Percentiles rank a stretch among this genome's conserved stretches.
phyloP scores from a whole-genome alignment of 2,797 vertebrate species.

The Alectoris magna region DNA sequence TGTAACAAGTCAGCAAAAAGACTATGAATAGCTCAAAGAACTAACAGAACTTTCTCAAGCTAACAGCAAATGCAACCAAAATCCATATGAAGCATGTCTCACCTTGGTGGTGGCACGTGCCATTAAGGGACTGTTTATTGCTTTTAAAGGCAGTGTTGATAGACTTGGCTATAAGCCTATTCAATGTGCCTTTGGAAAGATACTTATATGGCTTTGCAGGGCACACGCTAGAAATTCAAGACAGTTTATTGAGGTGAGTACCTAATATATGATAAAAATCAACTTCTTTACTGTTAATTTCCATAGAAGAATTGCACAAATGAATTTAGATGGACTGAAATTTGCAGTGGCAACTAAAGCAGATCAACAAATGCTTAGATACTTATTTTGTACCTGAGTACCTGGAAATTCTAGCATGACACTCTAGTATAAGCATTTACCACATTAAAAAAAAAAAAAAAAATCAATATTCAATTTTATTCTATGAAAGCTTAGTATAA shows the following conservation, averaged over 20 bases:
- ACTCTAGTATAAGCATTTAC: neutral
- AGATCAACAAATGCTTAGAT: neutral
- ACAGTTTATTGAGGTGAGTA: neutral
- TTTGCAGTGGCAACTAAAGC: neutral
- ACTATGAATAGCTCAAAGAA: neutral
- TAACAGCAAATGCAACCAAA: neutral
- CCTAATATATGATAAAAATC: neutral
- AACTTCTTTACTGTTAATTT: neutral
- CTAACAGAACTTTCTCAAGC: neutral
- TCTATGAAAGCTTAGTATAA: neutral
- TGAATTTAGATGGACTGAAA: neutral
- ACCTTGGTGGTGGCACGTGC: neutral
- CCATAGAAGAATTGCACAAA: neutral
- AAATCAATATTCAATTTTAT: neutral
- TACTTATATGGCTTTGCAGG: neutral
- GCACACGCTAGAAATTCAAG: too few species aligned
- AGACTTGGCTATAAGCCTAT: neutral
- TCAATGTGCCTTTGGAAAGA: neutral
- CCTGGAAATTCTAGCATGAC: neutral
- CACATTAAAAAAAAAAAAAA: neutral
- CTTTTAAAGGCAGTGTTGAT: neutral
- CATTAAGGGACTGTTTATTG: neutral
- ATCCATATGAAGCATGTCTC: neutral
- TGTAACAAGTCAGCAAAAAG: neutral
- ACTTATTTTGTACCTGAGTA: neutral